A percentile compares a stretch with the other conserved stretches of the same genome.
Evolutionary conservation across 2,113 vertebrate genomes (phyloP).

Genomic region (Aplodontia rufa): DNA sequence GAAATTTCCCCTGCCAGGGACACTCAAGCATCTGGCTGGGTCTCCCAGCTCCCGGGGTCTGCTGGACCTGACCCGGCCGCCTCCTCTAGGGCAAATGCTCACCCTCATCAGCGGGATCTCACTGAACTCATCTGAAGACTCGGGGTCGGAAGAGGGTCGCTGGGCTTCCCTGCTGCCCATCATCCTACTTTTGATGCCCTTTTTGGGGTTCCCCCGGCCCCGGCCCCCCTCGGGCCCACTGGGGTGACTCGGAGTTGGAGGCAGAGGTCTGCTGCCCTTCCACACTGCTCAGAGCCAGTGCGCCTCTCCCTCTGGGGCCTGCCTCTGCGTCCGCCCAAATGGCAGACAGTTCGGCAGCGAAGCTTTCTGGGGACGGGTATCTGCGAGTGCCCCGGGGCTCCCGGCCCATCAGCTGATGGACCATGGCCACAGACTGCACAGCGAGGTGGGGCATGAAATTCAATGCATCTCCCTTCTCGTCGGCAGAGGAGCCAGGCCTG

Average conservation of each 20-base stretch:
- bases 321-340: background rate
- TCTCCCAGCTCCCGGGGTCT: background rate
- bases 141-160: fast-evolving
- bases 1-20: too few relatives aligned
- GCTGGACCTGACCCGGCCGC: background rate
- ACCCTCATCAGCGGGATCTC: background rate
- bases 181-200: fast-evolving
- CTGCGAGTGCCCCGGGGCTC: background rate
- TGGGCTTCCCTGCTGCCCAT: fast-evolving
- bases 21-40: too few relatives aligned
- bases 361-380: background rate
- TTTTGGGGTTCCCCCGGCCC: background rate
- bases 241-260: too few relatives aligned
- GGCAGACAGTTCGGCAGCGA: fast-evolving
- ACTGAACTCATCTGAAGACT: background rate
- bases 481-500: background rate
- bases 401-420: background rate
- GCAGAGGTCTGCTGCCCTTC: background rate
- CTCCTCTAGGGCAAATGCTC: background rate
- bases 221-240: too few relatives aligned
- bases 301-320: fast-evolving
- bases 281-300: fast-evolving
- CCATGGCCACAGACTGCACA: background rate
- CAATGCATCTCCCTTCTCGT: too few relatives aligned
- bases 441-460: background rate